These are phyloP conservation scores for Clarias batrachus DNA, from an alignment of 2,113 vertebrate species.

Conservation along the genomic window DNA sequence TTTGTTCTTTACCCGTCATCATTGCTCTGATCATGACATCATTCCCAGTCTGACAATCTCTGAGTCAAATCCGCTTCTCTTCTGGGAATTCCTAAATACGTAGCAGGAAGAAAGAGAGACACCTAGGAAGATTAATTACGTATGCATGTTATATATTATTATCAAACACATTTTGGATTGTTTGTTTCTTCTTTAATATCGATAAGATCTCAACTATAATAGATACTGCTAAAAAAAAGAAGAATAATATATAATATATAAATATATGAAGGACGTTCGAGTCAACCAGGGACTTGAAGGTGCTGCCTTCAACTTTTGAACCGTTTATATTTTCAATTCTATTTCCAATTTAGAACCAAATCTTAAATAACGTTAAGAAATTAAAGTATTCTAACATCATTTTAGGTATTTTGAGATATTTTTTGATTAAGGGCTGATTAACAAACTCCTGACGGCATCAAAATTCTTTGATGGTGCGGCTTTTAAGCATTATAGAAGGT, in stretches of 20 bases:
- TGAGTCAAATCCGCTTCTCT: background rate
- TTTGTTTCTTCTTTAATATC: background rate
- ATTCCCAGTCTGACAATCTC: background rate
- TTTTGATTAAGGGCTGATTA: background rate
- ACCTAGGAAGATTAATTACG: background rate
- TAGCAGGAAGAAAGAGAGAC: background rate
- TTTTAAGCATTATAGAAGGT: background rate
- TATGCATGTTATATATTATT: background rate
- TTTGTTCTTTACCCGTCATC: background rate
- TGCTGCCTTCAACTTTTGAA: background rate
- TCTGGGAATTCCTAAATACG: background rate
- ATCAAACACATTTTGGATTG: background rate
- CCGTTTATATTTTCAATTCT: background rate
- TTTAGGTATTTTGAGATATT: background rate
- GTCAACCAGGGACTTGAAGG: too few relatives aligned
- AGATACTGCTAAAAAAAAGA: background rate
- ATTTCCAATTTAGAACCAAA: background rate
- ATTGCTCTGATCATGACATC: background rate
- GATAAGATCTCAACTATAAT: background rate
- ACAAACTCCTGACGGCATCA: background rate
- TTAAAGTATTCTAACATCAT: background rate
- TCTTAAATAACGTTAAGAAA: background rate
- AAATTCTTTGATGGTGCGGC: background rate
- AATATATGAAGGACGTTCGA: too few relatives aligned
- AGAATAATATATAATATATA: too few relatives aligned